phyloP scores from a whole-genome alignment of 1,140 invertebrate genomes.

The Drosophila carrolli region DNA sequence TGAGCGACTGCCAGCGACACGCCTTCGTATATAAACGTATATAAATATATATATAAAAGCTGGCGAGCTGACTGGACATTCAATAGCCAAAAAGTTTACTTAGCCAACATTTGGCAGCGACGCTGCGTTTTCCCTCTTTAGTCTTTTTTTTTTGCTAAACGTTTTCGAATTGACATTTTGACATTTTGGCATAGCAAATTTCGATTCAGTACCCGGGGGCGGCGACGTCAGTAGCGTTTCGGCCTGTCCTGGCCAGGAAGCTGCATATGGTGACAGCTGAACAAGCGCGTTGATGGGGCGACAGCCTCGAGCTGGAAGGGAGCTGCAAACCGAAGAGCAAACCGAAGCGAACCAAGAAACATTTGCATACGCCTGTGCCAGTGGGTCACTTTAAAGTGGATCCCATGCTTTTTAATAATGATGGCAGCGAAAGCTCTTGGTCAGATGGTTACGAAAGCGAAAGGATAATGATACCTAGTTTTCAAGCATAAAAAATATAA shows the following conservation, averaged over 20 bases:
- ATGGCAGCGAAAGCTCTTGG: conserved; percentile 9
- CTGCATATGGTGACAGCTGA: conserved; percentile 68
- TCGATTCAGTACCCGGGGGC: conserved; percentile 32
- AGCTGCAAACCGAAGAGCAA: conserved; percentile 7
- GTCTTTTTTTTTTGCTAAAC: conserved; percentile 62
- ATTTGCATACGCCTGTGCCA: conserved; percentile 43
- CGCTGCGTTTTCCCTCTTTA: conserved; percentile 23
- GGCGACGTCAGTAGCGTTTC: conserved; percentile 26
- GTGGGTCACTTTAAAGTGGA: conserved; percentile 29
- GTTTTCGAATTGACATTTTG: conserved; percentile 80
- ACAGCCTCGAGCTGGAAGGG: conserved; percentile 29
- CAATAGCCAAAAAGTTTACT: conserved; percentile 61
- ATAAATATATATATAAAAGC: conserved; percentile 5
- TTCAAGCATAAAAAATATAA: background rate
- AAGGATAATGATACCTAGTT: background rate
- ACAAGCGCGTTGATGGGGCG: conserved; percentile 61
- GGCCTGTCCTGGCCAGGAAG: conserved; percentile 51
- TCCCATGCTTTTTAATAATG: conserved; percentile 10
- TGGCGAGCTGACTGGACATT: conserved; percentile 27
- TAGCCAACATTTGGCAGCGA: conserved; percentile 60
- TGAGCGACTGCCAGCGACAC: conserved; percentile 37
- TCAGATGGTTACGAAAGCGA: background rate
- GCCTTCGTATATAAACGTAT: conserved; percentile 7
- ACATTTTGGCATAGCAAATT: conserved; percentile 68
- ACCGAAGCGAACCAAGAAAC: background rate